Evolutionary conservation across 2,797 vertebrate genomes (phyloP).

Genomic region (Lepus oiostolus): DNA sequence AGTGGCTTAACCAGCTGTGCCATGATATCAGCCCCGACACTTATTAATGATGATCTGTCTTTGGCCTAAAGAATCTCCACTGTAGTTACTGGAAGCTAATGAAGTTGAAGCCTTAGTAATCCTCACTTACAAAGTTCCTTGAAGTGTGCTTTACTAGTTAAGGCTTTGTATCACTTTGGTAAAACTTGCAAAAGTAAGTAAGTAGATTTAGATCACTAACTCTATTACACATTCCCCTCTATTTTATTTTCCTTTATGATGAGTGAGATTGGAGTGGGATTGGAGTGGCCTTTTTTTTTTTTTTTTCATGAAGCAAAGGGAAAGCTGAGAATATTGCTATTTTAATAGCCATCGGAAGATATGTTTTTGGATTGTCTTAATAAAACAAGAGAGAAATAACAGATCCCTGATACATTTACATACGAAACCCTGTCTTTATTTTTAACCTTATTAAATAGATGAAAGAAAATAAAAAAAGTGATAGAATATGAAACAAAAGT

Average conservation of each 20-base stretch:
- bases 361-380: background rate
- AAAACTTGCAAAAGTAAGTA: background rate
- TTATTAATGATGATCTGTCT: background rate
- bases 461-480: slow-evolving; percentile 42
- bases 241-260: background rate
- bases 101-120: background rate
- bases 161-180: background rate
- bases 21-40: no score
- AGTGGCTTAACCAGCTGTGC: no score
- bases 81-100: background rate
- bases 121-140: background rate
- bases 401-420: background rate
- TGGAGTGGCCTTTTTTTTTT: background rate
- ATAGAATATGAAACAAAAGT: background rate
- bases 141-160: background rate
- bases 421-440: background rate
- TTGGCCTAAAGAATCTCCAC: background rate
- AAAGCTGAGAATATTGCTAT: background rate
- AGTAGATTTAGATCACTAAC: background rate
- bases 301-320: background rate
- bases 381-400: background rate
- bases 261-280: background rate
- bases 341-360: background rate
- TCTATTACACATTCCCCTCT: background rate
- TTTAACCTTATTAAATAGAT: slow-evolving; percentile 11